A percentile compares a stretch with the other conserved stretches of the same genome.
Conservation (phyloP, 2,888 invertebrate species). For the Polymixis lichenea region DNA sequence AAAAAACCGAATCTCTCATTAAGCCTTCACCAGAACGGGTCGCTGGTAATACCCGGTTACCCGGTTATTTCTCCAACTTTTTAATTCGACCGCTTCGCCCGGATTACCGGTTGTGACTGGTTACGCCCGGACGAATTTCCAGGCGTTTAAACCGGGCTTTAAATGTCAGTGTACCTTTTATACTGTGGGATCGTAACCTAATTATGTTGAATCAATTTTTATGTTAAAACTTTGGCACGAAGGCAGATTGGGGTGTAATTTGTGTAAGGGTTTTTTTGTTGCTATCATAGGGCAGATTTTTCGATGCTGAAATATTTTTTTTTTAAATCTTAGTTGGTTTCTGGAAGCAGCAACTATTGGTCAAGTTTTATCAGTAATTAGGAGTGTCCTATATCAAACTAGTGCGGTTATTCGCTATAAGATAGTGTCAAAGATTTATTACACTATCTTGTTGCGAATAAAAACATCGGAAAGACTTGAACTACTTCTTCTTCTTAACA, state of each 20-base stretch:
- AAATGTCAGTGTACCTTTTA: constrained; percentile 69
- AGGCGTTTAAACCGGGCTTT: constrained; percentile 71
- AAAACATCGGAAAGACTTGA: background rate
- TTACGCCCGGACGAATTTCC: constrained; percentile 63
- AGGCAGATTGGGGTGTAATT: constrained; percentile 17
- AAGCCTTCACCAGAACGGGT: constrained; percentile 66
- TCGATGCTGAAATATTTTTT: background rate
- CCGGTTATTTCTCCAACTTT: constrained; percentile 76
- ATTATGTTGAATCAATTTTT: constrained; percentile 68
- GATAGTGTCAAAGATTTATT: no score
- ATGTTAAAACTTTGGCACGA: constrained; percentile 42
- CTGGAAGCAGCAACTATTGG: background rate
- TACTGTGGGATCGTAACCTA: constrained; percentile 68
- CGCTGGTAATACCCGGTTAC: constrained; percentile 69
- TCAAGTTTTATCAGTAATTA: background rate
- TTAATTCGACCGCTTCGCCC: constrained; percentile 71
- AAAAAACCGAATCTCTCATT: constrained; percentile 64
- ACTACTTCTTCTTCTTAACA: no score
- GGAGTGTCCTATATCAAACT: background rate
- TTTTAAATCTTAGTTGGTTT: background rate
- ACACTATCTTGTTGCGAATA: background rate
- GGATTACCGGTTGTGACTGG: constrained; percentile 73
- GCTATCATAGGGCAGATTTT: background rate
- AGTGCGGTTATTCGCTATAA: no score
- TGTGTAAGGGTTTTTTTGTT: background rate